Evolutionary conservation across 2,888 invertebrate species (phyloP), one percentile per base, ranked within the genome.

Genomic region (Andrena marginata): DNA sequence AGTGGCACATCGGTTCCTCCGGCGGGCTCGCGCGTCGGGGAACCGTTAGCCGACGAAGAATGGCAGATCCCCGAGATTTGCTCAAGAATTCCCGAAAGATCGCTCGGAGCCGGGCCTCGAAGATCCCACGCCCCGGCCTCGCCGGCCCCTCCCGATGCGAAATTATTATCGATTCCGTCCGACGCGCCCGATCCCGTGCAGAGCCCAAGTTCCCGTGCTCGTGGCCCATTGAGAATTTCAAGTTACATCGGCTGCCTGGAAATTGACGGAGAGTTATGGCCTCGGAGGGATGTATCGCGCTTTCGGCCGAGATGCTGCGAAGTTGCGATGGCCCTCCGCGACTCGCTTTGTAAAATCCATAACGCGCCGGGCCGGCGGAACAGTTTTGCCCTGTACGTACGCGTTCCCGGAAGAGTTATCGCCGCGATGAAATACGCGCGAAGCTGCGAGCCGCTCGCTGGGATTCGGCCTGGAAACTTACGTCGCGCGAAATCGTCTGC

Each of bases 301-400:
- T 33, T 26, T 48, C 42, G 42, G 74, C 23, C 67, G 68, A n/a
- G 60, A 31, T 23, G 51, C 16, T 13, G 20, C 33, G 29, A 68
- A 78, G 79, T 42, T 78, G 64, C 23, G 5, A 26, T 10, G 23
- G 56, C 23, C 23, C 56, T 4, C 56, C 56, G 23, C 56, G 56
- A 65, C 70, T 51, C 65, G 65, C 80, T 78, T 79, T 80, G 64
- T 80, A 71, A 80, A 80, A 80, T 80, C 79, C 79, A 79, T 80
- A 80, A 80, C 79, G 69, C 42, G 56, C 13, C 64, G 2, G n/a
- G 60, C 20, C 7, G 26, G n/a, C 42, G 48, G 48, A 60, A 10
- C 59, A 54, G 64, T 79, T 70, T 65, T 54, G 23, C 42, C 13
- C 42, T 13, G 42, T 16, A 42, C 62, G 79, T 80, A 80, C 80